Percentiles rank a stretch among this genome's conserved stretches.
These are phyloP conservation scores for Mechanitis messenoides DNA, from an alignment of 2,888 invertebrate genomes.

Conservation along the genomic window DNA sequence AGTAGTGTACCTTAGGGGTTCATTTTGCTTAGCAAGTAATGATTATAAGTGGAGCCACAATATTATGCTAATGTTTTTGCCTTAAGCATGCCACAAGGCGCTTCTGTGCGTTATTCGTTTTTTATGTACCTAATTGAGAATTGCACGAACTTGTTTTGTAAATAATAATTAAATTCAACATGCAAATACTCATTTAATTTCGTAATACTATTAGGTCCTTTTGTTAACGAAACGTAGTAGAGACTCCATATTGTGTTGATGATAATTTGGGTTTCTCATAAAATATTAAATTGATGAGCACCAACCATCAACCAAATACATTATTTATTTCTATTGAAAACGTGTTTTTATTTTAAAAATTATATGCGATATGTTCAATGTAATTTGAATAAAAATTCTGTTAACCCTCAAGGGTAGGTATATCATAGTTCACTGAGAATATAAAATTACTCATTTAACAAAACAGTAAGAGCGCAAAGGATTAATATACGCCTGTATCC, in stretches of 20 bases:
- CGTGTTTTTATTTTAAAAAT: no score
- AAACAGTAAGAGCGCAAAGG: slow-evolving; percentile 27
- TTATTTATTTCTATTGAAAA: no score
- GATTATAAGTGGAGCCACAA: slow-evolving; percentile 65
- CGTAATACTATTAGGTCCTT: background rate
- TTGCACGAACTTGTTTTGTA: slow-evolving; percentile 12
- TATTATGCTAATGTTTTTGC: slow-evolving; percentile 70
- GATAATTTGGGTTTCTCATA: no score
- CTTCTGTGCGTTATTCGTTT: slow-evolving; percentile 41
- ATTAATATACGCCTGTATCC: slow-evolving; percentile 29
- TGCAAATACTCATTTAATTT: slow-evolving; percentile 2
- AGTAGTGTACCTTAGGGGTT: slow-evolving; percentile 71
- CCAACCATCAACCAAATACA: no score
- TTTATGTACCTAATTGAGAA: slow-evolving; percentile 23
- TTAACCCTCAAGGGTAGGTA: slow-evolving; percentile 18
- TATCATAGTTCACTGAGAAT: slow-evolving; percentile 21
- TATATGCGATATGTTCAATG: background rate
- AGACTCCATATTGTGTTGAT: background rate
- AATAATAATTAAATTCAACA: slow-evolving; percentile 17
- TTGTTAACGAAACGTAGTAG: background rate
- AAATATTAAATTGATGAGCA: no score
- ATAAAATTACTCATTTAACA: slow-evolving; percentile 30
- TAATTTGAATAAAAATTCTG: slow-evolving; percentile 9
- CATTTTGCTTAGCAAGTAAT: slow-evolving; percentile 69
- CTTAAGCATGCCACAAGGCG: slow-evolving; percentile 52